Evolutionary conservation across 2,888 invertebrate species (phyloP).

Genomic region (Megalurothrips usitatus): DNA sequence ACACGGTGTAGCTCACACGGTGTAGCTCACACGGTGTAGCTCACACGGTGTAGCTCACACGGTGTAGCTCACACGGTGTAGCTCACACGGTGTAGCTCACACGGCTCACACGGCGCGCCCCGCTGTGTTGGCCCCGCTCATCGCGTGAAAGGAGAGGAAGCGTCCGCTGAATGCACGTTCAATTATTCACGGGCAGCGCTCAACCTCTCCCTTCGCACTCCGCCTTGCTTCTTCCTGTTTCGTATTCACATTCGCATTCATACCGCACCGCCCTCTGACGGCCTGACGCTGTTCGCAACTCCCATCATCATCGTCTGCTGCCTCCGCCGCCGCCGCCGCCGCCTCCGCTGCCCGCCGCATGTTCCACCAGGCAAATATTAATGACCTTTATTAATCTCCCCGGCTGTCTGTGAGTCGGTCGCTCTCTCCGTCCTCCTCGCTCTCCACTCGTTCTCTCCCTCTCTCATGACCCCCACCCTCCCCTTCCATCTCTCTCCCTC

Average conservation of each 20-base stretch:
- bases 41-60: too few species aligned
- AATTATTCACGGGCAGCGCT: slow-evolving; percentile 31
- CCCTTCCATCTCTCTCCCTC: too few species aligned
- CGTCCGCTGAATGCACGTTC: slow-evolving; percentile 31
- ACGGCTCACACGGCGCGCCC: too few species aligned
- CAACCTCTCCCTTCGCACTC: slow-evolving; percentile 12
- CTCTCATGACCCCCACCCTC: too few species aligned
- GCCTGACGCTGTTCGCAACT: background rate
- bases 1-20: too few species aligned
- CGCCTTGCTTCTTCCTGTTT: slow-evolving; percentile 12
- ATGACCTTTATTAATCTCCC: background rate
- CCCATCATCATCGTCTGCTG: background rate
- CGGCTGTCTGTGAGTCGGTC: background rate
- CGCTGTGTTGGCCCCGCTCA: too few species aligned
- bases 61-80: too few species aligned
- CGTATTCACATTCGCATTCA: slow-evolving; percentile 22
- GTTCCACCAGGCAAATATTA: background rate
- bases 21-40: too few species aligned
- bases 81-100: too few species aligned
- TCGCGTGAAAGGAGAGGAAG: background rate
- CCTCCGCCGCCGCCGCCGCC: background rate
- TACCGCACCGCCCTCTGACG: slow-evolving; percentile 4
- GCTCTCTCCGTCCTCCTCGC: too few species aligned
- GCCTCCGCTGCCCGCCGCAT: background rate
- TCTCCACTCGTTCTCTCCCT: too few species aligned